Evolutionary conservation across 2,888 invertebrate species (phyloP).

Genomic region (Rambutsinella grinnellia): DNA sequence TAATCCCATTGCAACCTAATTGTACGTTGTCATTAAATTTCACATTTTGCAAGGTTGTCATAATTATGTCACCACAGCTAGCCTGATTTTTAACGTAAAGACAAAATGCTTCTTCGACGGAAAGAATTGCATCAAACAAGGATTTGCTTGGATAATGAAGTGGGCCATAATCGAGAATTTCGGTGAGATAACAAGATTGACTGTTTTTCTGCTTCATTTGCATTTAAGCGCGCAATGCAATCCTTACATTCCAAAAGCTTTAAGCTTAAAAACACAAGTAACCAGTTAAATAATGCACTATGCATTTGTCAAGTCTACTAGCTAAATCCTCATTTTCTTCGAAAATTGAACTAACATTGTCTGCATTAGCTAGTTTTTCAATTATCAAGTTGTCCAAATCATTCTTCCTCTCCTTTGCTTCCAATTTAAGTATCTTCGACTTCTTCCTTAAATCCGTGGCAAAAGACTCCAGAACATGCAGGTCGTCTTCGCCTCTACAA

Average conservation of each 20-base stretch:
- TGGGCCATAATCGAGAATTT: background rate
- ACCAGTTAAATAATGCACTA: slow-evolving; percentile 27
- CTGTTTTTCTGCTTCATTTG: background rate
- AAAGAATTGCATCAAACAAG: background rate
- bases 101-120: background rate
- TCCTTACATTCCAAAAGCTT: background rate
- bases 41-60: background rate
- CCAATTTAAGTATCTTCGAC: background rate
- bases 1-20: background rate
- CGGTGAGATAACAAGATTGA: background rate
- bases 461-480: background rate
- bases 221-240: background rate
- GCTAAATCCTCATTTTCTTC: no score
- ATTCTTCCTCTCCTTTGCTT: background rate
- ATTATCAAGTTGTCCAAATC: background rate
- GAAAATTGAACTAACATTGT: background rate
- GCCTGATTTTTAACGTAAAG: no score
- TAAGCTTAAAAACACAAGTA: slow-evolving; percentile 13
- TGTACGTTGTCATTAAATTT: no score
- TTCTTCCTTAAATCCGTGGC: background rate
- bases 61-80: slow-evolving; percentile 11
- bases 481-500: background rate
- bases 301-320: no score
- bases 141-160: background rate
- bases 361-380: background rate